Conservation (phyloP, 2,113 vertebrate species). For the Gasterosteus nipponicus region DNA sequence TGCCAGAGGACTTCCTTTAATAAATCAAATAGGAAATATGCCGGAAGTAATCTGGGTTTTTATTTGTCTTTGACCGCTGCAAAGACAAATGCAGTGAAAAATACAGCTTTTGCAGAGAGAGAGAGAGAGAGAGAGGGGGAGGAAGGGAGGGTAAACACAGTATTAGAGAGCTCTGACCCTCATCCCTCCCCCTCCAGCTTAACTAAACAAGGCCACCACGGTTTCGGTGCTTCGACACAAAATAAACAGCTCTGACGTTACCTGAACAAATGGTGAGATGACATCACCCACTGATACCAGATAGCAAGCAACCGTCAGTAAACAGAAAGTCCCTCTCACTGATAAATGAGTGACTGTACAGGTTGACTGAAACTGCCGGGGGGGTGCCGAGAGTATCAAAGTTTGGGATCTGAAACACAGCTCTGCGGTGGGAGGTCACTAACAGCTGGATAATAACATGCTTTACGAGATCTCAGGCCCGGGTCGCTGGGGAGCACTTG, state of each 20-base stretch:
- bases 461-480: slow-evolving; percentile 32
- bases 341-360: slow-evolving; percentile 54
- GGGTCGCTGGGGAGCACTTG: slow-evolving; percentile 45
- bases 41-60: slow-evolving; percentile 54
- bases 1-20: slow-evolving; percentile 33
- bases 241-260: slow-evolving; percentile 77
- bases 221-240: slow-evolving; percentile 75
- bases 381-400: background rate
- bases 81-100: slow-evolving; percentile 58
- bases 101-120: slow-evolving; percentile 48
- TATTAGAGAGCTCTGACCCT: slow-evolving; percentile 48
- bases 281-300: slow-evolving; percentile 77
- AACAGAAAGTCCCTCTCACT: slow-evolving; percentile 33
- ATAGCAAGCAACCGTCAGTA: slow-evolving; percentile 62
- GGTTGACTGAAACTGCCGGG: slow-evolving; percentile 43
- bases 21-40: slow-evolving; percentile 49
- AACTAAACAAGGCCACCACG: slow-evolving; percentile 72
- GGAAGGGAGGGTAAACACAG: slow-evolving; percentile 68
- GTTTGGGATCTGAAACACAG: slow-evolving; percentile 19
- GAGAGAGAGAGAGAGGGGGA: slow-evolving; percentile 29
- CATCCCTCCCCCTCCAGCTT: slow-evolving; percentile 54
- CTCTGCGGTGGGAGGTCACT: slow-evolving; percentile 5
- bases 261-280: slow-evolving; percentile 72
- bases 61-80: slow-evolving; percentile 57
- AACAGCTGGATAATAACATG: slow-evolving; percentile 33